Evolutionary conservation across 2,113 vertebrate genomes (phyloP).

Genomic region (Myotis yumanensis): DNA sequence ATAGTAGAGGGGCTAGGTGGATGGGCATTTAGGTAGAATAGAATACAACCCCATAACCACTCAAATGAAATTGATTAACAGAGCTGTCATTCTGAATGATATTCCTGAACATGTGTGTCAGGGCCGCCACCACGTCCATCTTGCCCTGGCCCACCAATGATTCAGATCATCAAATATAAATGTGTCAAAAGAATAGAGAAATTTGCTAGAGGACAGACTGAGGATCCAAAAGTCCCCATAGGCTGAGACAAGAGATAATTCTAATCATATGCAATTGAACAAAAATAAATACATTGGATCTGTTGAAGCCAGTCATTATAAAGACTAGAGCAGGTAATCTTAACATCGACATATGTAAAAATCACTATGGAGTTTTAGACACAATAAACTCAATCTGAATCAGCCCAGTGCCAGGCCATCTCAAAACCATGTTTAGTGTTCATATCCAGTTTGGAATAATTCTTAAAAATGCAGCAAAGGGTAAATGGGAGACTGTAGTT

Average conservation of each 20-base stretch:
- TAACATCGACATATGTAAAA: background rate
- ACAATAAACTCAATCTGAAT: background rate
- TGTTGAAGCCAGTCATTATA: background rate
- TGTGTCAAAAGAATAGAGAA: background rate
- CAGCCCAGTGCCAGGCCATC: background rate
- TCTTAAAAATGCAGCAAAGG: background rate
- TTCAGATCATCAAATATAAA: background rate
- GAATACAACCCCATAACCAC: background rate
- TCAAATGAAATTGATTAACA: background rate
- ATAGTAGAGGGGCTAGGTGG: background rate
- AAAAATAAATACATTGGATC: background rate
- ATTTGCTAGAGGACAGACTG: background rate
- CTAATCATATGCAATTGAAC: background rate
- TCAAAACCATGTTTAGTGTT: background rate
- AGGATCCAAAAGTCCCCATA: background rate
- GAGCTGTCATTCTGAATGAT: background rate
- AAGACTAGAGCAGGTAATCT: background rate
- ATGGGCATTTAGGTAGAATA: background rate
- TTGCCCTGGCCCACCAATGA: background rate
- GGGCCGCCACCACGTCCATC: background rate
- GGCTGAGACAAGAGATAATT: background rate
- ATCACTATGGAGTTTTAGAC: background rate
- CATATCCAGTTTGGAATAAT: background rate
- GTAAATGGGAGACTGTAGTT: background rate
- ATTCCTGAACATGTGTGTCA: background rate